Evolutionary conservation across 2,888 invertebrate species (phyloP).

Genomic region (Zeuzera pyrina): DNA sequence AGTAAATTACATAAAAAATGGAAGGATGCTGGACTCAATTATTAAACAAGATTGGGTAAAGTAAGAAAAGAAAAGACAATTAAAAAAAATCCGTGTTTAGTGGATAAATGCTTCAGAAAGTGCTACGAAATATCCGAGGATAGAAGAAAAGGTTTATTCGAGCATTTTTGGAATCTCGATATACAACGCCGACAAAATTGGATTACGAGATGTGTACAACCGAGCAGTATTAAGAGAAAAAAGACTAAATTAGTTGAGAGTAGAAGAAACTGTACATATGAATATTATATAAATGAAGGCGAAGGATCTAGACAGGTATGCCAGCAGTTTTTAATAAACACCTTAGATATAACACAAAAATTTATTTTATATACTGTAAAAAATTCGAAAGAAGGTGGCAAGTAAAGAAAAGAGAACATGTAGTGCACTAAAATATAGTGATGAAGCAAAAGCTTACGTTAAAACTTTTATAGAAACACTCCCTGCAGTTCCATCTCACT

Average conservation of each 20-base stretch:
- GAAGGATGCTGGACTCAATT: too few relatives aligned
- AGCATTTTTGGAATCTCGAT: not conserved
- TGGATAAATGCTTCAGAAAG: too few relatives aligned
- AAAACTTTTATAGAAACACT: not conserved
- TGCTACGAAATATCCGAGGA: too few relatives aligned
- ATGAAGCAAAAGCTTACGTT: too few relatives aligned
- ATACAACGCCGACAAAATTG: not conserved
- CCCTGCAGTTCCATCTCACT: constrained; percentile 8
- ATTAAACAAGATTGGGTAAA: too few relatives aligned
- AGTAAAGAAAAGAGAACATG: constrained; percentile 11
- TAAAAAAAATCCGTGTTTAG: too few relatives aligned
- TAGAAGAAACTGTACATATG: constrained; percentile 1
- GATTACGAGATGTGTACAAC: too few relatives aligned
- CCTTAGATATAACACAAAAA: constrained; percentile 10
- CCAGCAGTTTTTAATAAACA: constrained; percentile 10
- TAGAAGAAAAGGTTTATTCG: not conserved
- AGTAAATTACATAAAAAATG: too few relatives aligned
- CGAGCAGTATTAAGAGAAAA: too few relatives aligned
- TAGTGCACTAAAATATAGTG: too few relatives aligned
- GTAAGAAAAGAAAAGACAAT: too few relatives aligned
- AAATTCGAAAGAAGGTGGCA: constrained; percentile 1
- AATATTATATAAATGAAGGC: constrained; percentile 13
- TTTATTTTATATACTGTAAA: constrained; percentile 9
- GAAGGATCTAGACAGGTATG: constrained; percentile 13
- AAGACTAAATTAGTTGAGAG: not conserved